Percentiles rank a stretch among this genome's conserved stretches.
Evolutionary conservation across 2,113 vertebrate genomes (phyloP).

Genomic region (Astatotilapia flaviijosephi): DNA sequence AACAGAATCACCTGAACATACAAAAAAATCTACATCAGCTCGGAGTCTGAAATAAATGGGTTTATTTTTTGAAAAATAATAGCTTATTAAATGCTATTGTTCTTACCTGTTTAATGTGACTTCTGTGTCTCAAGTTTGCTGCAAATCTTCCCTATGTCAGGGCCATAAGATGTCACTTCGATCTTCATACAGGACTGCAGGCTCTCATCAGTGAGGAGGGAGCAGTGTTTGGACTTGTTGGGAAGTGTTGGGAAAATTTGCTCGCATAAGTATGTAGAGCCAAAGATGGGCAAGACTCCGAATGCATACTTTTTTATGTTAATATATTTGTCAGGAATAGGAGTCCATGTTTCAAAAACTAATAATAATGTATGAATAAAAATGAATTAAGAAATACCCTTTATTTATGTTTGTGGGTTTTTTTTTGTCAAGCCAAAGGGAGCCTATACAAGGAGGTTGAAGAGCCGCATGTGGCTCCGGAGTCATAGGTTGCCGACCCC

Average conservation of each 20-base stretch:
- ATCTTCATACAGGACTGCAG: background rate
- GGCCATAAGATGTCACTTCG: background rate
- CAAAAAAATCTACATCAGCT: background rate
- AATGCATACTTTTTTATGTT: background rate
- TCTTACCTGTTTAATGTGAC: background rate
- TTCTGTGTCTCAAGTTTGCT: background rate
- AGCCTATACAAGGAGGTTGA: background rate
- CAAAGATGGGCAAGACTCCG: background rate
- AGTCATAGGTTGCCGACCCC: background rate
- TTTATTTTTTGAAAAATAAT: background rate
- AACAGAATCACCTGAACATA: background rate
- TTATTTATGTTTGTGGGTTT: accelerated
- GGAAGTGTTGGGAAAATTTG: background rate
- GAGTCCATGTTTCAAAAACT: background rate
- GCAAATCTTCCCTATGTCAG: background rate
- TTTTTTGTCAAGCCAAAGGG: background rate
- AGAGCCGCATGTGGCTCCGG: background rate
- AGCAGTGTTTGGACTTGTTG: background rate
- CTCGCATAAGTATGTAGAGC: background rate
- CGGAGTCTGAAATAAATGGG: background rate
- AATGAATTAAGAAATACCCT: background rate
- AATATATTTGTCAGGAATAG: background rate
- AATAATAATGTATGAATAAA: background rate
- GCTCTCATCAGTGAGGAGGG: background rate
- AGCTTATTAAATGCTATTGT: background rate